Evolutionary conservation across 2,113 vertebrate genomes (phyloP).

Genomic region (Elgaria multicarinata): DNA sequence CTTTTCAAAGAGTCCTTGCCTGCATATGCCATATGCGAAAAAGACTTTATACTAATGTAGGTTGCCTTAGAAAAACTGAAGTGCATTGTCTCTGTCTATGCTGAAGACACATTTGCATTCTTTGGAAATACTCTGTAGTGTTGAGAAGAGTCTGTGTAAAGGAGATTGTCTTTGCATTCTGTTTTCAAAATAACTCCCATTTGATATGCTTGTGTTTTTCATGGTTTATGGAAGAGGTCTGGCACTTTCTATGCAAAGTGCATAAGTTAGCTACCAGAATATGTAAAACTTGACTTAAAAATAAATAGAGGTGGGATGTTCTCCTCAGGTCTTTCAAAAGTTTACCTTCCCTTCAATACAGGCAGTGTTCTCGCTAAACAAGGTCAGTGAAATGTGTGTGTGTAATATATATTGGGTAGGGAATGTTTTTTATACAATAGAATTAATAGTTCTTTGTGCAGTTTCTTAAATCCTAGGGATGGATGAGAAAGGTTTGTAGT

Average conservation of each 20-base stretch:
- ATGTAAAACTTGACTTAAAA: background rate
- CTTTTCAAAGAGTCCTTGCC: background rate
- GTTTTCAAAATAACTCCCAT: background rate
- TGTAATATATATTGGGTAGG: too few relatives aligned
- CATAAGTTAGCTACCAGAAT: background rate
- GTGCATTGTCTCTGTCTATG: background rate
- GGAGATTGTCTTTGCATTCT: background rate
- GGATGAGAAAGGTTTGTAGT: too few relatives aligned
- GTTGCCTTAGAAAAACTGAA: background rate
- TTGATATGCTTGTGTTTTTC: background rate
- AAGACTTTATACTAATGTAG: background rate
- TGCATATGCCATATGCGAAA: background rate
- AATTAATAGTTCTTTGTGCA: too few relatives aligned
- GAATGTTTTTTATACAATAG: too few relatives aligned
- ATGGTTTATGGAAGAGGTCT: background rate
- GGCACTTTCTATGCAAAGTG: background rate
- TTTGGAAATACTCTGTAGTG: background rate
- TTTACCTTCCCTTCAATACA: background rate
- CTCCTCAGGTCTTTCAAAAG: background rate
- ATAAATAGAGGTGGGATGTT: background rate
- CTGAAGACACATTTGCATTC: background rate
- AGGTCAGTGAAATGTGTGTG: too few relatives aligned
- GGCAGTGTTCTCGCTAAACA: background rate
- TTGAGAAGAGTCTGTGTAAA: background rate
- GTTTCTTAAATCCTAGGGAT: too few relatives aligned